Evolutionary conservation across 2,113 vertebrate species (phyloP), one percentile per base, ranked within the genome.

Genomic region (Stigmatopora nigra): DNA sequence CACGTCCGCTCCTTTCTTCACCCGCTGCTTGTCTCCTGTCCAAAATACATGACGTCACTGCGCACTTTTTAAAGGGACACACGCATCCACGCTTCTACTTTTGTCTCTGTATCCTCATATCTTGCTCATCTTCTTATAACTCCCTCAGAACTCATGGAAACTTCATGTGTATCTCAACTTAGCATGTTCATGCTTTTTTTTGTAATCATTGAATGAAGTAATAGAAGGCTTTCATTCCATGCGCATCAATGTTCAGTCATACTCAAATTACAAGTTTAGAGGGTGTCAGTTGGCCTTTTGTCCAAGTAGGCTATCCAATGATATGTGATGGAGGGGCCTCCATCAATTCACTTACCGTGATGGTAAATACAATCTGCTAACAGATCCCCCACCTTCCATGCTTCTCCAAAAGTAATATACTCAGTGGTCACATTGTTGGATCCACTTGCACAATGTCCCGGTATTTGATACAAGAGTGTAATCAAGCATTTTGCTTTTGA

Each of bases 1-100:
- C 69, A 46, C 71, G 68, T 82, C 82, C 49, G 68, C 66, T 82
- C 51, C 76, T 44, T 64, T 65, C 71, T 35, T 65, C 74, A 73
- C 75, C 80, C 68, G 65, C 72, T 76, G 73, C 71, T 64, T 70
- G 68, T 70, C 63, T 46, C 47, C 45, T 58, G 69, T 70, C 70
- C 72, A 85, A 71, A 78, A 80, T 70, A 67, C 9, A 8, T 90
- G 90, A 90, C 90, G 89, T 90, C 89, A 90, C 49, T 4, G 71
- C 13, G 45, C 17, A 64, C 52, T 70, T 61, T 31, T 87, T 91
- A 90, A 92, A 90, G 88, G 74, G 73, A 64, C 77, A 76, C 70
- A 22, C 49, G 48, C 65, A 48, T 45, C 64, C 45, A 36, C 38
- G 12, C 59, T 6, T 11, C 55, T 57, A 35, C 57, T 35, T 3